These are phyloP conservation scores for Argentina silus DNA, from an alignment of 2,797 vertebrate genomes.

Conservation along the genomic window DNA sequence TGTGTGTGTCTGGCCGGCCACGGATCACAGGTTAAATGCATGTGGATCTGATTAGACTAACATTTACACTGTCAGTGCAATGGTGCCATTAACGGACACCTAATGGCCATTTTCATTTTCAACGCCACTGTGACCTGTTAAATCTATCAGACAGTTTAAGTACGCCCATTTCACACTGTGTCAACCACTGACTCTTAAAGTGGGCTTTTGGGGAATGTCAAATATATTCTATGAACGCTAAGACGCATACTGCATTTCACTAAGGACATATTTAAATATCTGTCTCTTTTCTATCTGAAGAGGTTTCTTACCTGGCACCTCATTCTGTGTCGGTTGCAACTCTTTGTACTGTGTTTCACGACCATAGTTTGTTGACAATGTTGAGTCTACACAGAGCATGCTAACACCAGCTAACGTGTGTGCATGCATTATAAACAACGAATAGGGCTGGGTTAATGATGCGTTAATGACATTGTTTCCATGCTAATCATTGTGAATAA, in stretches of 20 bases:
- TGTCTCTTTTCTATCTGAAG: too few relatives aligned
- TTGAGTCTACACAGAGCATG: too few relatives aligned
- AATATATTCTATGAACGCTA: background rate
- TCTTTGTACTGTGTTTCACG: too few relatives aligned
- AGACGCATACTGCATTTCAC: background rate
- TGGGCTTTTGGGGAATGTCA: background rate
- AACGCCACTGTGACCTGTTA: constrained; percentile 2
- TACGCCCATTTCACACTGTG: background rate
- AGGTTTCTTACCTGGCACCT: too few relatives aligned
- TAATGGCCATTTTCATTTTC: constrained; percentile 16
- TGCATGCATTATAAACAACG: too few relatives aligned
- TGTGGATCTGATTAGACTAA: constrained; percentile 27
- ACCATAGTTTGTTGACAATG: too few relatives aligned
- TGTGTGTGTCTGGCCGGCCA: background rate
- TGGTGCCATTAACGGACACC: constrained; percentile 20
- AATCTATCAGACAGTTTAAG: constrained; percentile 11
- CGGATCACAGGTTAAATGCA: constrained; percentile 13
- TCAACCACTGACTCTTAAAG: background rate
- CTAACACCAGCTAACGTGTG: background rate
- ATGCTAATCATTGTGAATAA: background rate
- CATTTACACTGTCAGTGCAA: constrained; percentile 32
- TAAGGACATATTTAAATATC: background rate
- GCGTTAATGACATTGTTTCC: background rate
- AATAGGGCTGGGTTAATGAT: too few relatives aligned
- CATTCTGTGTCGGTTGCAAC: too few relatives aligned